Percentiles rank a stretch among this genome's conserved stretches.
These are phyloP conservation scores for Congeria kusceri DNA, from an alignment of 2,888 invertebrate genomes.

Conservation along the genomic window DNA sequence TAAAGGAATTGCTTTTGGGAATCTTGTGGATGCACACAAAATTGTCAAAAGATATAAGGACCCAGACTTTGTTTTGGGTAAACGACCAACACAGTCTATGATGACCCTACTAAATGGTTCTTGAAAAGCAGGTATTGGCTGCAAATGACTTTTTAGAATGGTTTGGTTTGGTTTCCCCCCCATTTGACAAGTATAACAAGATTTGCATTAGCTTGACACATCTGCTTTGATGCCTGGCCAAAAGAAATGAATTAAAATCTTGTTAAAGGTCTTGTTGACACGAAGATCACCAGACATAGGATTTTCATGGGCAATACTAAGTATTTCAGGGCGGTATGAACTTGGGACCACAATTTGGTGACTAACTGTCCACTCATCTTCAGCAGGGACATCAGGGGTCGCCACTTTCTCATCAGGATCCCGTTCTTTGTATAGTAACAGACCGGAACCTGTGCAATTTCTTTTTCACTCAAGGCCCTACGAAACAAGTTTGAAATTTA, in stretches of 20 bases:
- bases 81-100: neutral
- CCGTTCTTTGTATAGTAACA: too few species aligned
- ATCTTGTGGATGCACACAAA: neutral
- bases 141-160: constrained; percentile 33
- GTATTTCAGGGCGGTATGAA: too few species aligned
- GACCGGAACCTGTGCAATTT: too few species aligned
- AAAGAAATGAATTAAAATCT: neutral
- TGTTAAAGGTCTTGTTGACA: neutral
- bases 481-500: too few species aligned
- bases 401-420: too few species aligned
- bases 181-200: constrained; percentile 51
- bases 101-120: constrained; percentile 45
- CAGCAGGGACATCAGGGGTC: too few species aligned
- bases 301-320: too few species aligned
- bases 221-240: constrained; percentile 23
- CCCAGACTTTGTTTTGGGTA: too few species aligned
- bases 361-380: too few species aligned
- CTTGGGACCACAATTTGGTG: too few species aligned
- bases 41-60: neutral
- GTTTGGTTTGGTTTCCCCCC: constrained; percentile 49
- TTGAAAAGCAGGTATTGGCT: too few species aligned
- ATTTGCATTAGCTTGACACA: constrained; percentile 36
- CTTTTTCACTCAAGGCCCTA: too few species aligned
- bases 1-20: neutral
- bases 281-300: neutral